A percentile compares a stretch with the other conserved stretches of the same genome.
These are phyloP conservation scores for Apodemia duryi DNA, from an alignment of 2,888 invertebrate genomes.

Conservation along the genomic window DNA sequence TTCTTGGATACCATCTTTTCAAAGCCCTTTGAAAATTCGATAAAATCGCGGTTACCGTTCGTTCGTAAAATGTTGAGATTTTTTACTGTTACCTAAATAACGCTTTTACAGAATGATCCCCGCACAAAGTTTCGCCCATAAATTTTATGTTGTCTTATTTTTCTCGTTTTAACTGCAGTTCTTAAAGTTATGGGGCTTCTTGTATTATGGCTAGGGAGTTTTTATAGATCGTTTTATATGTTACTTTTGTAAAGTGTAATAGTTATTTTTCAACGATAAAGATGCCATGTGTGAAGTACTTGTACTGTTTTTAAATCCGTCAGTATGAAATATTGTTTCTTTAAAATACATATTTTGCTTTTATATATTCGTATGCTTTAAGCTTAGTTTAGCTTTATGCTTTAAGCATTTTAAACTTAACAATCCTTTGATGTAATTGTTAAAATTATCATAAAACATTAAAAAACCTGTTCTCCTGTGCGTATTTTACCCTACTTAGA, in stretches of 20 bases:
- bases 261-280: constrained; percentile 3
- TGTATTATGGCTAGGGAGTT: constrained; percentile 22
- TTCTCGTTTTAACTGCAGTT: constrained; percentile 48
- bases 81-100: not conserved
- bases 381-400: too few relatives aligned
- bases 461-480: too few relatives aligned
- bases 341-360: too few relatives aligned
- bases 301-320: not conserved
- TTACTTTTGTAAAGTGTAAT: constrained; percentile 10
- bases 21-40: not conserved
- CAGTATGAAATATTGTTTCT: too few relatives aligned
- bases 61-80: not conserved
- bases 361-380: too few relatives aligned
- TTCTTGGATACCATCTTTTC: too few relatives aligned
- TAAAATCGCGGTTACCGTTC: not conserved
- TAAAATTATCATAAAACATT: too few relatives aligned
- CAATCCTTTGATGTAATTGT: too few relatives aligned
- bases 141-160: constrained; percentile 13
- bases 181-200: constrained; percentile 54
- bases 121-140: constrained; percentile 10
- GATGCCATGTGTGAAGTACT: constrained; percentile 15
- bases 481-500: too few relatives aligned
- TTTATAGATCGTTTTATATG: constrained; percentile 26
- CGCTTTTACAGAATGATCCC: constrained; percentile 7
- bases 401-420: too few relatives aligned